Base-by-base conservation (phyloP, 1,140 invertebrate species). In the Aphaenogaster ashmeadi region DNA sequence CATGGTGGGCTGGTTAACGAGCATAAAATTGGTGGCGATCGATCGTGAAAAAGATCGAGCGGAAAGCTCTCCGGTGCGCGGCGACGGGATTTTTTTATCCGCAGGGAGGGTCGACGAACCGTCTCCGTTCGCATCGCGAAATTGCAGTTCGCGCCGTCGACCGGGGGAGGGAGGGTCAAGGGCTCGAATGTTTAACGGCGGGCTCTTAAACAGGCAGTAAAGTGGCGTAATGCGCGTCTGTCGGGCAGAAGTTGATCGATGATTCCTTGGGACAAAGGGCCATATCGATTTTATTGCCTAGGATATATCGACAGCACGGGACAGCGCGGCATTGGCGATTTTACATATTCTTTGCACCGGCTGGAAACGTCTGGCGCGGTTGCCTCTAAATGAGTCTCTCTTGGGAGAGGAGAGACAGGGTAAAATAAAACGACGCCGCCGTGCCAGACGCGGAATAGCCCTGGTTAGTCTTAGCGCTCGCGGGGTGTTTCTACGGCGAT, bases 221-320 rank as follows among this genome's bases (percentile, higher is more conserved):
- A 91, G 78, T 87, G 79, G 78, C 81, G 69, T 80, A 78, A 80
- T 44, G 69, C 75, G 60, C n/a, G 79, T 58, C 86, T 67, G 89
- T 77, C 75, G 60, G 47, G 33, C 56, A n/a, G 21, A 18, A 58
- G 89, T 88, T 90, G 89, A 91, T 91, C 90, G 90, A 91, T 88
- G 87, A 88, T 90, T 88, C 83, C 72, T 54, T 83, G 56, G 89
- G 87, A 91, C 90, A 91, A 91, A 91, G 87, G 78, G 81, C 87
- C 66, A 66, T 91, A 90, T 88, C 86, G 75, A 79, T 79, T 89
- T 90, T 91, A 91, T 88, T 90, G 87, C 64, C 58, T 21, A 54
- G 69, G 18, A 41, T 13, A 33, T 77, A 86, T 88, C 38, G 81
- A 81, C 86, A 52, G 62, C 52, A 3, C 41, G 86, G 13, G 78